Evolutionary conservation across 2,797 vertebrate species (phyloP).

Genomic region (Sebastes flavidus): DNA sequence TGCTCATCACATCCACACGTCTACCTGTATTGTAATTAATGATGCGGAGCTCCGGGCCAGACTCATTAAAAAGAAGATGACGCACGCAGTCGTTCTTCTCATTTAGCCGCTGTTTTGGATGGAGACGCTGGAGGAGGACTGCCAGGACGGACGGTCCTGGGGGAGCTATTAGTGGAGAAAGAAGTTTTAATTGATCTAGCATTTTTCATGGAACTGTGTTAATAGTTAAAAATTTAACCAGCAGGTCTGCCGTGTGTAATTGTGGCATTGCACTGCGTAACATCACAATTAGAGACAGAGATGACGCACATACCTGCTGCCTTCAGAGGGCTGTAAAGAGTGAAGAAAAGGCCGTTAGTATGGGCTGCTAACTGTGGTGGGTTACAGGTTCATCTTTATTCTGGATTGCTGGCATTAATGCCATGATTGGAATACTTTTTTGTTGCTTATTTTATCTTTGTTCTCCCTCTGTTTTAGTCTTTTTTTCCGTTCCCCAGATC

Average conservation of each 20-base stretch:
- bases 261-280: no score
- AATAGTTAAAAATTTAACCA: neutral
- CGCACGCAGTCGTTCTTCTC: neutral
- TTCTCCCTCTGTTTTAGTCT: neutral
- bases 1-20: neutral
- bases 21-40: slow-evolving; percentile 4
- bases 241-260: neutral
- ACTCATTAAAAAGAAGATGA: neutral
- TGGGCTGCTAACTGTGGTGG: neutral
- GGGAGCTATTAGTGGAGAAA: neutral
- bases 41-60: neutral
- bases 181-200: neutral
- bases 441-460: neutral
- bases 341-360: neutral
- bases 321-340: neutral
- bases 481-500: neutral
- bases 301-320: slow-evolving; percentile 2
- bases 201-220: neutral
- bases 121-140: neutral
- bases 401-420: neutral
- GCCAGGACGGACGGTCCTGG: neutral
- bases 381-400: neutral
- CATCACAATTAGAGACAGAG: neutral
- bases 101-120: neutral
- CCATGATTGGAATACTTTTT: neutral